Percentiles rank a stretch among this genome's conserved stretches.
Evolutionary conservation across 2,113 vertebrate genomes (phyloP).

Genomic region (Odontesthes bonariensis): DNA sequence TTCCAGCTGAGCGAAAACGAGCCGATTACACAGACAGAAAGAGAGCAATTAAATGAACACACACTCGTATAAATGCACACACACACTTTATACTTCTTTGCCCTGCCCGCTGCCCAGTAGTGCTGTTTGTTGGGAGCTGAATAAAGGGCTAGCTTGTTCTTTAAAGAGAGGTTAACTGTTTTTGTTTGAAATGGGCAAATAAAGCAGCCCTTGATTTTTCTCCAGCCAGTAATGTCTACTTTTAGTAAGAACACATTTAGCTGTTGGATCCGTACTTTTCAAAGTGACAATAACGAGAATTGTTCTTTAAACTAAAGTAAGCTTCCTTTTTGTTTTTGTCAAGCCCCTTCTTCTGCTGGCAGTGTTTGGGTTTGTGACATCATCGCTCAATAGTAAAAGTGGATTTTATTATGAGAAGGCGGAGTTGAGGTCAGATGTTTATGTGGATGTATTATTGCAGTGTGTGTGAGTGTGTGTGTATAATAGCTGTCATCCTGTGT

Average conservation of each 20-base stretch:
- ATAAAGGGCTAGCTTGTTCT: conserved; percentile 65
- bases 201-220: conserved; percentile 34
- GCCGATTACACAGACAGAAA: conserved; percentile 66
- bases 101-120: conserved; percentile 34
- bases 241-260: not conserved
- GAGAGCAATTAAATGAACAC: conserved; percentile 66
- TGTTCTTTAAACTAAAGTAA: conserved; percentile 2
- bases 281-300: conserved; percentile 5
- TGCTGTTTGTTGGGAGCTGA: conserved; percentile 34
- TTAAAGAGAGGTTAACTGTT: conserved; percentile 31
- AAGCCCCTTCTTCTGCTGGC: conserved; percentile 32
- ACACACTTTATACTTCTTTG: conserved; percentile 44
- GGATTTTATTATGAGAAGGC: conserved; percentile 49
- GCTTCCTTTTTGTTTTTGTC: conserved; percentile 22
- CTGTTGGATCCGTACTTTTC: not conserved
- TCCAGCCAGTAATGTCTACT: conserved; percentile 9
- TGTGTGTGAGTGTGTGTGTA: conserved; percentile 14
- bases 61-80: conserved; percentile 28
- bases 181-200: conserved; percentile 37
- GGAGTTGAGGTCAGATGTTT: conserved; percentile 59
- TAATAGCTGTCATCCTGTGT: conserved; percentile 34
- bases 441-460: conserved; percentile 34
- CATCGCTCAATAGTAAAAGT: conserved; percentile 58
- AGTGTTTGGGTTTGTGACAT: conserved; percentile 44
- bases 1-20: conserved; percentile 61